A percentile compares a stretch with the other conserved stretches of the same genome.
phyloP scores from a whole-genome alignment of 2,797 vertebrate genomes.

The Scolopax bukidnonensis region DNA sequence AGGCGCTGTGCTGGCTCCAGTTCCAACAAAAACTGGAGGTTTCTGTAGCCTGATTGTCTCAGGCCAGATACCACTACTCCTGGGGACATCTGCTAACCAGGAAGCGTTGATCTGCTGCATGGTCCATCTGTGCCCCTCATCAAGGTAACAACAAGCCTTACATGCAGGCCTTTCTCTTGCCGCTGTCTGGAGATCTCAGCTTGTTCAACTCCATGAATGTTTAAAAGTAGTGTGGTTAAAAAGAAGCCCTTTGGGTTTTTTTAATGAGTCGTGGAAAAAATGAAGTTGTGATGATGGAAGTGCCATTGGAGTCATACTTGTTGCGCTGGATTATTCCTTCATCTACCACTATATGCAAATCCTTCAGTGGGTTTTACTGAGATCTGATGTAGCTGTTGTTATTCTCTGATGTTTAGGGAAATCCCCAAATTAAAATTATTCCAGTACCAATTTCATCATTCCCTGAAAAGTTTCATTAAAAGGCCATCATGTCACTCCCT shows the following conservation, averaged over 20 bases:
- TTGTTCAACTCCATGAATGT: background rate
- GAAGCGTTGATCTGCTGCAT: background rate
- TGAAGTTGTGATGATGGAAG: background rate
- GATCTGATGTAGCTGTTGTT: background rate
- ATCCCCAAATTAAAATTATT: constrained; percentile 55
- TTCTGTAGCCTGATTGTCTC: background rate
- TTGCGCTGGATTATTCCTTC: background rate
- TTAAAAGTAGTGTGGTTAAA: background rate
- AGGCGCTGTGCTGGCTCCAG: background rate
- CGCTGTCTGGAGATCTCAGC: background rate
- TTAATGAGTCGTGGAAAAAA: background rate
- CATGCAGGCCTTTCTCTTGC: background rate
- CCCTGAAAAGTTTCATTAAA: constrained; percentile 39
- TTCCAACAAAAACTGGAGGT: background rate
- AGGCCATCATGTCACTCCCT: constrained; percentile 31
- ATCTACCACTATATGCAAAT: background rate
- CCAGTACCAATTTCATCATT: constrained; percentile 43
- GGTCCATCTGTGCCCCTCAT: background rate
- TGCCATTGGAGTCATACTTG: background rate
- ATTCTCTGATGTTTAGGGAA: constrained; percentile 44
- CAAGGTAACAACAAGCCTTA: background rate
- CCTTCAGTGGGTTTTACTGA: background rate
- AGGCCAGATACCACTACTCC: background rate
- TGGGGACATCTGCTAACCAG: background rate
- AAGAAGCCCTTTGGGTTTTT: background rate